A percentile compares a stretch with the other conserved stretches of the same genome.
These are phyloP conservation scores for Pseudomyrmex cubaensis DNA, from an alignment of 1,140 invertebrate genomes.

Conservation along the genomic window DNA sequence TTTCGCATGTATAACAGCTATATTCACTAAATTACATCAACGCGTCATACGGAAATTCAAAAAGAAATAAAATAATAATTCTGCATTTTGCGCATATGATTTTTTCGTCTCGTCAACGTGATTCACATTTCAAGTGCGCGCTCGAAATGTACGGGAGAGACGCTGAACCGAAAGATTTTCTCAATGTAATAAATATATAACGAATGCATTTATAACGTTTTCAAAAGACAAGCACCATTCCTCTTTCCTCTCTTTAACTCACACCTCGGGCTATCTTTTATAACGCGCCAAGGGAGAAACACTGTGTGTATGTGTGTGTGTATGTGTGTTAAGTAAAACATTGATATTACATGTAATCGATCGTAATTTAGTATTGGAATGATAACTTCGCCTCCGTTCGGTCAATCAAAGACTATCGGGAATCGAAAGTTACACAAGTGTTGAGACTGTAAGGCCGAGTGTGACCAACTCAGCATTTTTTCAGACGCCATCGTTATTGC, in stretches of 20 bases:
- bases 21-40: conserved; percentile 26
- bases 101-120: conserved; percentile 52
- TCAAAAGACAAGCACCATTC: conserved; percentile 47
- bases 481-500: conserved; percentile 79
- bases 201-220: conserved; percentile 54
- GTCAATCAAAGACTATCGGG: conserved; percentile 80
- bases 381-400: not conserved
- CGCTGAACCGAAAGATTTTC: not conserved
- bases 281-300: conserved; percentile 41
- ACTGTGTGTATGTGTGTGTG: conserved; percentile 13
- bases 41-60: conserved; percentile 30
- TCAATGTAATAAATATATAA: not conserved
- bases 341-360: conserved; percentile 61
- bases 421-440: conserved; percentile 83
- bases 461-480: conserved; percentile 78
- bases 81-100: not conserved
- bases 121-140: conserved; percentile 47
- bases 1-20: conserved; percentile 34
- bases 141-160: conserved; percentile 72
- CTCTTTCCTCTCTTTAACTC: not conserved
- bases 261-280: not conserved
- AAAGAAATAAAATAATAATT: not conserved
- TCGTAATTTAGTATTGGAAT: conserved; percentile 25
- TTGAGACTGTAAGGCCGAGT: conserved; percentile 78
- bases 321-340: conserved; percentile 54